These are phyloP conservation scores for Lutjanus erythropterus DNA, from an alignment of 2,113 vertebrate genomes.

Conservation along the genomic window DNA sequence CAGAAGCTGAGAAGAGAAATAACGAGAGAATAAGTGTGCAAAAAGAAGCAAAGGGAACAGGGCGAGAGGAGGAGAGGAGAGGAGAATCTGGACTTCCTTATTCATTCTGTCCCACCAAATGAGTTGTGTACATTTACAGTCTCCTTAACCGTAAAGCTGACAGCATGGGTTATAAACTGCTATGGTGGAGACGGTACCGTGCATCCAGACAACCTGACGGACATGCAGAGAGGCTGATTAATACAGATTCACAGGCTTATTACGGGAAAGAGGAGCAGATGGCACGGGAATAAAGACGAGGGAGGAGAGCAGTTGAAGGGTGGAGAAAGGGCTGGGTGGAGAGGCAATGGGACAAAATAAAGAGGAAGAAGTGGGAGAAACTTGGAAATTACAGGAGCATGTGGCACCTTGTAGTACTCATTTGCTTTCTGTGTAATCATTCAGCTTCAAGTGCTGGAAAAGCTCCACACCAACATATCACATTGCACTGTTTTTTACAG, in stretches of 20 bases:
- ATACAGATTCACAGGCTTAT: constrained; percentile 44
- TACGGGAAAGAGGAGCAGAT: constrained; percentile 67
- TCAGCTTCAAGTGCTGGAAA: neutral
- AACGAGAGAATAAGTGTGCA: constrained; percentile 10
- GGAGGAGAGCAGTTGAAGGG: constrained; percentile 37
- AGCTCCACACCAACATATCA: neutral
- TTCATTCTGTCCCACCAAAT: constrained; percentile 43
- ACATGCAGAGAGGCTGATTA: constrained; percentile 59
- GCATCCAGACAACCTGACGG: constrained; percentile 62
- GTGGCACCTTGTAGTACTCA: neutral
- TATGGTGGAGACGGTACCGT: constrained; percentile 17
- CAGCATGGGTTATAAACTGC: constrained; percentile 58
- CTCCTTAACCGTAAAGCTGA: constrained; percentile 57
- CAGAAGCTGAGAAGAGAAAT: constrained; percentile 85
- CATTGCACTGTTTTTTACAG: no score
- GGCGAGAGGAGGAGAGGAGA: neutral
- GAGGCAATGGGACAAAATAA: constrained; percentile 12
- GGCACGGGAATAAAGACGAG: constrained; percentile 51
- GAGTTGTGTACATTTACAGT: constrained; percentile 51
- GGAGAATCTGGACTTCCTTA: constrained; percentile 20
- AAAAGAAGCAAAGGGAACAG: neutral
- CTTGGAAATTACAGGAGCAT: neutral
- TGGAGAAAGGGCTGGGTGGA: constrained; percentile 10
- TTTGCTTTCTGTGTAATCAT: neutral
- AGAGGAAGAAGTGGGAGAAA: neutral